Percentiles rank a stretch among this genome's conserved stretches.
phyloP scores from a whole-genome alignment of 2,888 invertebrate species.

The Atherix ibis region DNA sequence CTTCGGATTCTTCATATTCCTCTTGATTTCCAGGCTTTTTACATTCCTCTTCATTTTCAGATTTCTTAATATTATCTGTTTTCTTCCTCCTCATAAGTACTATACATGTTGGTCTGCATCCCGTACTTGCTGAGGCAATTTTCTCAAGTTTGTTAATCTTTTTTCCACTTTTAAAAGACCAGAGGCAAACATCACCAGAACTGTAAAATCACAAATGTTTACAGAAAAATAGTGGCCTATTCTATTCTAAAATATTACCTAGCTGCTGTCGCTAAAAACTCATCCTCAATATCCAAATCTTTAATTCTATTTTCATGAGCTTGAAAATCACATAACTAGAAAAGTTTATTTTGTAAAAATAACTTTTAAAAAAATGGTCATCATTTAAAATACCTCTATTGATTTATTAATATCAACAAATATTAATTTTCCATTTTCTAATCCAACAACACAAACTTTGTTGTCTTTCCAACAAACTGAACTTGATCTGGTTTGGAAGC shows the following conservation, averaged over 20 bases:
- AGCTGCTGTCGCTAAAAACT: slow-evolving; percentile 50
- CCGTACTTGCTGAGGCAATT: slow-evolving; percentile 41
- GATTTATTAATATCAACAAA: slow-evolving; percentile 32
- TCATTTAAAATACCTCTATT: slow-evolving; percentile 1
- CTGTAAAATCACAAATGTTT: slow-evolving; percentile 22
- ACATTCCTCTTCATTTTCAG: slow-evolving; percentile 15
- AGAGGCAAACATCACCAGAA: slow-evolving; percentile 62
- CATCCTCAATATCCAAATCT: slow-evolving; percentile 40
- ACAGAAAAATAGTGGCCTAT: not conserved
- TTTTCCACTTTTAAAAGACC: too few species aligned
- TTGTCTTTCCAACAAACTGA: slow-evolving; percentile 53
- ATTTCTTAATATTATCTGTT: slow-evolving; percentile 33
- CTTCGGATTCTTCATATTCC: slow-evolving; percentile 5
- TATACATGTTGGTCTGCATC: slow-evolving; percentile 60
- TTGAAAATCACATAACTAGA: slow-evolving; percentile 24
- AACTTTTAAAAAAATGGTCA: not conserved
- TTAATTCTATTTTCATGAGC: slow-evolving; percentile 55
- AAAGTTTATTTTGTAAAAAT: too few species aligned
- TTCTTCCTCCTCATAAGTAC: too few species aligned
- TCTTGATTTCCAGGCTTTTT: too few species aligned
- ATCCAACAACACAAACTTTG: slow-evolving; percentile 47
- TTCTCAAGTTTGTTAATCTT: too few species aligned
- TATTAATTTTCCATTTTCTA: slow-evolving; percentile 56
- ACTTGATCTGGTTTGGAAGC: slow-evolving; percentile 52
- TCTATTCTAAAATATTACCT: slow-evolving; percentile 29